Evolutionary conservation across 2,888 invertebrate genomes (phyloP).

Genomic region (Pachydiplax longipennis): DNA sequence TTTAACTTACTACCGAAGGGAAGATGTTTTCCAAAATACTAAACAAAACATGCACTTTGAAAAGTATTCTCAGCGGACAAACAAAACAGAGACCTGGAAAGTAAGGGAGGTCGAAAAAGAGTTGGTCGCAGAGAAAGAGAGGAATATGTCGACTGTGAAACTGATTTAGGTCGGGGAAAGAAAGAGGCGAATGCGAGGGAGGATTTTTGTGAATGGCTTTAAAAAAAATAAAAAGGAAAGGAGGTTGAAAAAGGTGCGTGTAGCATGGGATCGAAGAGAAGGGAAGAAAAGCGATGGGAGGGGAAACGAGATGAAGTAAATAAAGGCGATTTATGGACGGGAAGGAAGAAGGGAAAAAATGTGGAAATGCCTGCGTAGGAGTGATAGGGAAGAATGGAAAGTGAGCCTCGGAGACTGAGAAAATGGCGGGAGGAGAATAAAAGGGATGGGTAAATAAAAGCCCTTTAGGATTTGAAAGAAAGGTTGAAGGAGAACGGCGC

Average conservation of each 20-base stretch:
- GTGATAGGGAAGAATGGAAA: not conserved
- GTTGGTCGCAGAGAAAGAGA: not conserved
- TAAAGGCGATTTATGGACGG: slow-evolving; percentile 7
- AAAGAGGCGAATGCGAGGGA: not conserved
- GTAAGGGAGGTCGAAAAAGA: not conserved
- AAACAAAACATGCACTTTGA: no score
- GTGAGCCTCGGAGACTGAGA: not conserved
- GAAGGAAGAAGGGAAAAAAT: not conserved
- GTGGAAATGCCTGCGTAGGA: not conserved
- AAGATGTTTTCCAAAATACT: no score
- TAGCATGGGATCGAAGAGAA: not conserved
- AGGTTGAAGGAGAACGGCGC: not conserved
- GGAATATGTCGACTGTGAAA: not conserved
- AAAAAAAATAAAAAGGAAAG: not conserved
- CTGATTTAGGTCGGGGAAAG: not conserved
- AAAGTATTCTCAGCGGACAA: no score
- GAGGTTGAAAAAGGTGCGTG: not conserved
- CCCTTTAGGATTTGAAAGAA: not conserved
- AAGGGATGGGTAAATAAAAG: slow-evolving; percentile 20
- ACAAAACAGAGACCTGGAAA: not conserved
- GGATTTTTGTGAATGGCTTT: not conserved
- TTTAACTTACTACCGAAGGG: no score
- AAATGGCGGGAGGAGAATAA: not conserved
- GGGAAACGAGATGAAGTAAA: not conserved
- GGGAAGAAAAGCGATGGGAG: not conserved